Evolutionary conservation across 2,113 vertebrate species (phyloP).

Genomic region (Psephotus haematonotus): DNA sequence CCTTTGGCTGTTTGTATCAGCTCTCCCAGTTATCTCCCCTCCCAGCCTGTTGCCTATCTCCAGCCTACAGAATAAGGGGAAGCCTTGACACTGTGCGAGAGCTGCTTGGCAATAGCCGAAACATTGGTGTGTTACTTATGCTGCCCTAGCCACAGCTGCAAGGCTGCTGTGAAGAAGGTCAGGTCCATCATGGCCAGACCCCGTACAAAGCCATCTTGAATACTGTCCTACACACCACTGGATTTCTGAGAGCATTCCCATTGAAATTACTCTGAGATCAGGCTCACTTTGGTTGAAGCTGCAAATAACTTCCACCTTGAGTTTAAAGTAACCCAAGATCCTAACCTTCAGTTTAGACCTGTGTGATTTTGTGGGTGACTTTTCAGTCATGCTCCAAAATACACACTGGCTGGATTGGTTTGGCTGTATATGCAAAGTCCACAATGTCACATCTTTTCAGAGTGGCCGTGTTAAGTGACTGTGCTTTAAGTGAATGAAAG

Average conservation of each 20-base stretch:
- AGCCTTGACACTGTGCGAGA: not conserved
- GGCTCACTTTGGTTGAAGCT: not conserved
- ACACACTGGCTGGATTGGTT: not conserved
- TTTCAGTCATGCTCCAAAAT: not conserved
- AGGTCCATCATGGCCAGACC: not conserved
- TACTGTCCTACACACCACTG: rapidly evolving
- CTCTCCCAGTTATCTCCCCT: not conserved
- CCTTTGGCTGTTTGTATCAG: not conserved
- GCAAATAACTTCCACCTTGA: not conserved
- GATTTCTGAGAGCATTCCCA: not conserved
- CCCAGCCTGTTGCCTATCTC: not conserved
- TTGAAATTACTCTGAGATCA: not conserved
- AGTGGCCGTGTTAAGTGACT: not conserved
- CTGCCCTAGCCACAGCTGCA: not conserved
- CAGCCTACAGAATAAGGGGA: not conserved
- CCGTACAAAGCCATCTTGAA: not conserved
- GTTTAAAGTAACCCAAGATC: not conserved
- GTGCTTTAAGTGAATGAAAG: not conserved
- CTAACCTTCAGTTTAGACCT: not conserved
- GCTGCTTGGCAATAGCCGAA: not conserved
- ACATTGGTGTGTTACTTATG: rapidly evolving
- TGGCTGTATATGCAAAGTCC: not conserved
- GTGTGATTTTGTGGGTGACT: not conserved
- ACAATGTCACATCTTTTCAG: not conserved
- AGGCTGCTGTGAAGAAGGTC: not conserved